phyloP scores from a whole-genome alignment of 2,113 vertebrate species.

The Seriola quinqueradiata region DNA sequence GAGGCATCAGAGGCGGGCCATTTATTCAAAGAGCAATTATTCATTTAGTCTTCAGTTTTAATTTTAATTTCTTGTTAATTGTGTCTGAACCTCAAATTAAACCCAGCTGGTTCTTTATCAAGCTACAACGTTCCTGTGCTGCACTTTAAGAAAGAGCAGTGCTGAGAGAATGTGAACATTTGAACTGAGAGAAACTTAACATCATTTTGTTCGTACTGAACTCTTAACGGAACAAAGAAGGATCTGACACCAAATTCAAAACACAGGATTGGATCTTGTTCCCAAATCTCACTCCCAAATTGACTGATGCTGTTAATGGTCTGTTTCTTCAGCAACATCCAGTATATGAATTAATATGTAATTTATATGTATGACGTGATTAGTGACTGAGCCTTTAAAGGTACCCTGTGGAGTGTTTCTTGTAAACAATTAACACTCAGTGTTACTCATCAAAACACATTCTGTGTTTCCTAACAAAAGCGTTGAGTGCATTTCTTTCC shows the following conservation, averaged over 20 bases:
- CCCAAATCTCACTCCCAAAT: too few relatives aligned
- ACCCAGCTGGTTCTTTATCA: not conserved
- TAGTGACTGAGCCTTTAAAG: too few relatives aligned
- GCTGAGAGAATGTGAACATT: not conserved
- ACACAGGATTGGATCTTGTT: too few relatives aligned
- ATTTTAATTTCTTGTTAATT: not conserved
- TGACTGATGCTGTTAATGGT: too few relatives aligned
- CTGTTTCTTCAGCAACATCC: too few relatives aligned
- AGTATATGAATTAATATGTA: too few relatives aligned
- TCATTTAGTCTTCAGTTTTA: slow-evolving; percentile 5
- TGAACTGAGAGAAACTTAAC: not conserved
- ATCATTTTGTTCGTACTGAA: not conserved
- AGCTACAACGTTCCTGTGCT: not conserved
- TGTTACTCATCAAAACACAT: too few relatives aligned
- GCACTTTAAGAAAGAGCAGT: not conserved
- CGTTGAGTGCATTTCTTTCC: too few relatives aligned
- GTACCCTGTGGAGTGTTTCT: too few relatives aligned
- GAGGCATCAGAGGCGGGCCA: not conserved
- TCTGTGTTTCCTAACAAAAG: too few relatives aligned
- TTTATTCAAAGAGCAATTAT: slow-evolving; percentile 15
- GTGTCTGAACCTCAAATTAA: not conserved
- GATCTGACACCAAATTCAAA: not conserved
- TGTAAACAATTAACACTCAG: too few relatives aligned
- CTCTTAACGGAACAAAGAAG: not conserved
- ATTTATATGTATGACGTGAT: too few relatives aligned